A percentile compares a stretch with the other conserved stretches of the same genome.
Evolutionary conservation across 1,140 invertebrate species (phyloP).

Genomic region (Euborellia annulipes): DNA sequence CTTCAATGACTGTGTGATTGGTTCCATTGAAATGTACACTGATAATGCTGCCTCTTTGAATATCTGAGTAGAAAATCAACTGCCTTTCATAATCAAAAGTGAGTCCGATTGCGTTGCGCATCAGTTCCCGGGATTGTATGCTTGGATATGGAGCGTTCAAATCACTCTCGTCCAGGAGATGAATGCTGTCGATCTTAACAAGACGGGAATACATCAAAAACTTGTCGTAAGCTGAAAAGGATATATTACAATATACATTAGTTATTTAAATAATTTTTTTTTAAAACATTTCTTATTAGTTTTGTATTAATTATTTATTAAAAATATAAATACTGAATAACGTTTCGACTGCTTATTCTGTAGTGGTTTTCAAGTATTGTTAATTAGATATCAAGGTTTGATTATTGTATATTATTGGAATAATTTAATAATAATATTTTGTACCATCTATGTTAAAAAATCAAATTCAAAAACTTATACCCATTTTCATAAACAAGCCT

Average conservation of each 20-base stretch:
- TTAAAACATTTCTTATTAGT: too few relatives aligned
- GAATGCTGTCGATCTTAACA: slow-evolving; percentile 55
- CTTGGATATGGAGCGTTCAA: slow-evolving; percentile 57
- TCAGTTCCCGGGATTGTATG: slow-evolving; percentile 50
- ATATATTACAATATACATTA: slow-evolving; percentile 9
- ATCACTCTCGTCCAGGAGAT: slow-evolving; percentile 48
- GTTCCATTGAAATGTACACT: slow-evolving; percentile 68
- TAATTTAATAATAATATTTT: too few relatives aligned
- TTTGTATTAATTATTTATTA: too few relatives aligned
- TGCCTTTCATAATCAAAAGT: slow-evolving; percentile 56
- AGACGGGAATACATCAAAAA: slow-evolving; percentile 63
- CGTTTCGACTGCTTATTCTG: too few relatives aligned
- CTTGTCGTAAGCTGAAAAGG: slow-evolving; percentile 44
- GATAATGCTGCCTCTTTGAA: slow-evolving; percentile 68
- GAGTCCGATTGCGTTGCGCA: slow-evolving; percentile 72
- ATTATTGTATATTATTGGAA: too few relatives aligned
- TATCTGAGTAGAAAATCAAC: slow-evolving; percentile 72
- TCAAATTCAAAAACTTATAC: too few relatives aligned
- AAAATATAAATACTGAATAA: too few relatives aligned
- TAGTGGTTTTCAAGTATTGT: too few relatives aligned
- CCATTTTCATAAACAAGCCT: too few relatives aligned
- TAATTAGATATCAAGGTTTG: too few relatives aligned
- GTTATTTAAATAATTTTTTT: too few relatives aligned
- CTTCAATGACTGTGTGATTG: slow-evolving; percentile 47
- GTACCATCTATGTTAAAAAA: too few relatives aligned